phyloP scores from a whole-genome alignment of 2,113 vertebrate species.

The Thymallus thymallus region DNA sequence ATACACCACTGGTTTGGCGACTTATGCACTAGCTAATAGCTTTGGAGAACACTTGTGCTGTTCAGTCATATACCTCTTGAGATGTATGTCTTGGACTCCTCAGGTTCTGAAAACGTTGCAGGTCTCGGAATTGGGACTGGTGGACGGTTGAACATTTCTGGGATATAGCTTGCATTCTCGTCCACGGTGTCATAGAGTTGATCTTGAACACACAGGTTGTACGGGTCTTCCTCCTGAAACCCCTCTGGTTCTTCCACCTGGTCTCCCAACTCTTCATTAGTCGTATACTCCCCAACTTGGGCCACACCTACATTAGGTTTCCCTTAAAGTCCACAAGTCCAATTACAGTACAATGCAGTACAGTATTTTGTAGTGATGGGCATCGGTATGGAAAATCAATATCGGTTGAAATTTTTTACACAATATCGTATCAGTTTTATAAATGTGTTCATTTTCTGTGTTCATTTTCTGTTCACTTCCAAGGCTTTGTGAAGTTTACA shows the following conservation, averaged over 20 bases:
- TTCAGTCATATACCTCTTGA: slow-evolving; percentile 74
- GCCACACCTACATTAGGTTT: neutral
- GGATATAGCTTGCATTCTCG: slow-evolving; percentile 41
- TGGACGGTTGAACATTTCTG: slow-evolving; percentile 79
- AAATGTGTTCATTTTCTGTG: too few species aligned
- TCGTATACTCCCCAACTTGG: neutral
- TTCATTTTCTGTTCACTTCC: too few species aligned
- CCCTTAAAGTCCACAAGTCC: slow-evolving; percentile 31
- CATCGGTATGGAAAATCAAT: too few species aligned
- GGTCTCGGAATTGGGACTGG: slow-evolving; percentile 89
- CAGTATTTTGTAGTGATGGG: too few species aligned
- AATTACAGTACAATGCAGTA: too few species aligned
- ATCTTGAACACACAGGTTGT: slow-evolving; percentile 50
- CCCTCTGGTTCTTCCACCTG: slow-evolving; percentile 24
- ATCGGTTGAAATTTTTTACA: too few species aligned
- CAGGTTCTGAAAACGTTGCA: slow-evolving; percentile 51
- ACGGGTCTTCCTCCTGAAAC: slow-evolving; percentile 66
- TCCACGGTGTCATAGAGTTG: slow-evolving; percentile 83
- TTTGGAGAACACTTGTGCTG: slow-evolving; percentile 1
- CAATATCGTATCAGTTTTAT: too few species aligned
- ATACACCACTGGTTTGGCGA: too few species aligned
- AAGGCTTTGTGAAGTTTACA: too few species aligned
- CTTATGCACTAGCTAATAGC: slow-evolving; percentile 25
- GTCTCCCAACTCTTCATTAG: slow-evolving; percentile 15
- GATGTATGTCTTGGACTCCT: slow-evolving; percentile 81